phyloP scores from a whole-genome alignment of 2,888 invertebrate species.

The Coleophora deauratella region DNA sequence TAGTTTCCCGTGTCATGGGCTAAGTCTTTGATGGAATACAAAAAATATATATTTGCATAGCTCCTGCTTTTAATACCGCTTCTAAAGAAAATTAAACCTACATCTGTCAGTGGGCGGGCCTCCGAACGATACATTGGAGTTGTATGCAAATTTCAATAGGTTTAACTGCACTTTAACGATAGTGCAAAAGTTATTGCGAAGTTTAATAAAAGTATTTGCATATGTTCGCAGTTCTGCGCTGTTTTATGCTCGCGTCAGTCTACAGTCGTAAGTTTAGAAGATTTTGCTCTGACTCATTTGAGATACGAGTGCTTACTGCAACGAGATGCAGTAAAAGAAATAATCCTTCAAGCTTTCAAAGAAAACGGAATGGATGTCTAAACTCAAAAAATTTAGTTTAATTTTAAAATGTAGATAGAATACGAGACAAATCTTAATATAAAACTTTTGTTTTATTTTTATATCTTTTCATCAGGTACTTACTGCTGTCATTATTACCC shows the following conservation, averaged over 20 bases:
- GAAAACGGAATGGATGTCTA: no score
- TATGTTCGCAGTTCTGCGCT: not conserved
- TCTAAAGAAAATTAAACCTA: slow-evolving; percentile 24
- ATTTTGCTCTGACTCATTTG: not conserved
- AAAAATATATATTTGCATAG: slow-evolving; percentile 51
- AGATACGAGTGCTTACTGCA: not conserved
- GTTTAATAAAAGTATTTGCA: slow-evolving; percentile 6
- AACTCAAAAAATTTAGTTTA: no score
- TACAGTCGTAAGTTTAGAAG: not conserved
- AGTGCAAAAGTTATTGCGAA: slow-evolving; percentile 27
- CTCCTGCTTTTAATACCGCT: slow-evolving; percentile 32
- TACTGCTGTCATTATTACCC: no score
- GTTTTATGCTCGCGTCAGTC: not conserved
- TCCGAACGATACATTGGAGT: slow-evolving; percentile 37
- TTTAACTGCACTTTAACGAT: slow-evolving; percentile 23
- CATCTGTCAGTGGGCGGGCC: slow-evolving; percentile 59
- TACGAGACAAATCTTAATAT: no score
- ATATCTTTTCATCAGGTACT: no score
- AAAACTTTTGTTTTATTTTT: no score
- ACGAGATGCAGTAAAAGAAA: no score
- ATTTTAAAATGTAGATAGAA: no score
- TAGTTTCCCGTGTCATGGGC: slow-evolving; percentile 32
- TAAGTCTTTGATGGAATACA: slow-evolving; percentile 33
- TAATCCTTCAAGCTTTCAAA: no score
- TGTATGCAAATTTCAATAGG: slow-evolving; percentile 51